A percentile compares a stretch with the other conserved stretches of the same genome.
Conservation (phyloP, 2,888 invertebrate genomes). For the Drosophila pegasa region DNA sequence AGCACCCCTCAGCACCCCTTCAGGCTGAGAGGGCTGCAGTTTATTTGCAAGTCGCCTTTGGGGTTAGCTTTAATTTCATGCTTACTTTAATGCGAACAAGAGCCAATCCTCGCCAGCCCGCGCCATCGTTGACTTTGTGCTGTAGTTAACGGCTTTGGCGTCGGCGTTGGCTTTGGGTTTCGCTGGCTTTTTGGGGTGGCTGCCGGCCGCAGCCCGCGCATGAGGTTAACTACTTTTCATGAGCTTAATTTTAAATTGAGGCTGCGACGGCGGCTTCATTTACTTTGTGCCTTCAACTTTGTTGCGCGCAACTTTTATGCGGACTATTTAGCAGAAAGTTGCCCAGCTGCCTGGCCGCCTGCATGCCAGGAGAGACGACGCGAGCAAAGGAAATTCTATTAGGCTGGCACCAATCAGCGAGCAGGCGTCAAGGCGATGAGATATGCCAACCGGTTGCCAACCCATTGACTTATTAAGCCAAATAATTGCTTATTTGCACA, state of each 20-base stretch:
- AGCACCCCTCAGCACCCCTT: background rate
- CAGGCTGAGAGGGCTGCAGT: constrained; percentile 51
- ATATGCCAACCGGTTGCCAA: constrained; percentile 57
- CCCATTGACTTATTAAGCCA: constrained; percentile 78
- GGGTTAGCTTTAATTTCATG: constrained; percentile 83
- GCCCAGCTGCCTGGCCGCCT: constrained; percentile 1
- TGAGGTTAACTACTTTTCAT: constrained; percentile 78
- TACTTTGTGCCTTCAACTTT: constrained; percentile 75
- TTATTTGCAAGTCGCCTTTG: constrained; percentile 68
- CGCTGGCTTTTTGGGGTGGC: constrained; percentile 41
- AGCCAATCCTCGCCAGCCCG: constrained; percentile 26
- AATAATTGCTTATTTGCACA: constrained; percentile 77
- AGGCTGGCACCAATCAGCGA: constrained; percentile 54
- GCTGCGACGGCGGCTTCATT: constrained; percentile 74
- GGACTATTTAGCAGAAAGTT: constrained; percentile 70
- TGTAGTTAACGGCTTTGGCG: constrained; percentile 73
- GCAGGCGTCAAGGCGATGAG: constrained; percentile 32
- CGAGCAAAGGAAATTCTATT: constrained; percentile 65
- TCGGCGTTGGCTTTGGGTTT: constrained; percentile 52
- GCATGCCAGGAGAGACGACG: background rate
- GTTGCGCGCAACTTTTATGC: constrained; percentile 70
- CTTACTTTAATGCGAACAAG: constrained; percentile 82
- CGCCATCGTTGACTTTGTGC: constrained; percentile 68
- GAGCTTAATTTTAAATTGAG: constrained; percentile 79
- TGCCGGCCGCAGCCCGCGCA: constrained; percentile 44